Percentiles rank a stretch among this genome's conserved stretches.
These are phyloP conservation scores for Dromius quadrimaculatus DNA, from an alignment of 2,888 invertebrate genomes.

Conservation along the genomic window DNA sequence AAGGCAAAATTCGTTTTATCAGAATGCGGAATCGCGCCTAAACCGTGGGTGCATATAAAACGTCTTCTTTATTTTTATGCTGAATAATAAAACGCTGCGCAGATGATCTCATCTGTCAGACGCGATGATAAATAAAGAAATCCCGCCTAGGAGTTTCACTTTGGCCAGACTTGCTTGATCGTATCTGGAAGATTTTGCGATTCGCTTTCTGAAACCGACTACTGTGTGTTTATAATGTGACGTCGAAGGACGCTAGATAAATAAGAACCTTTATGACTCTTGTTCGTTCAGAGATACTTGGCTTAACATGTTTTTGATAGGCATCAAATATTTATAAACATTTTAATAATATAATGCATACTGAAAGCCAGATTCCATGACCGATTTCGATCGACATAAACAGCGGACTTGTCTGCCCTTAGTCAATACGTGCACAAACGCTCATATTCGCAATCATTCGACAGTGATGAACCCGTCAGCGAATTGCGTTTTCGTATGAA, in stretches of 20 bases:
- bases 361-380: too few species aligned
- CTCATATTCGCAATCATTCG: too few species aligned
- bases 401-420: too few species aligned
- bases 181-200: slow-evolving; percentile 1
- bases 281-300: neutral
- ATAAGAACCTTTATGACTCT: slow-evolving; percentile 4
- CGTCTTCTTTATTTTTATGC: slow-evolving; percentile 47
- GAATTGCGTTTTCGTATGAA: too few species aligned
- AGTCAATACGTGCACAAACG: too few species aligned
- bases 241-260: slow-evolving; percentile 9
- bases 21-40: slow-evolving; percentile 37
- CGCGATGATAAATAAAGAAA: slow-evolving; percentile 44
- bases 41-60: slow-evolving; percentile 48
- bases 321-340: neutral
- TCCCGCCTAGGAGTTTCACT: neutral
- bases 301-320: neutral
- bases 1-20: slow-evolving; percentile 38
- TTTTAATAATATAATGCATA: neutral
- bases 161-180: slow-evolving; percentile 2
- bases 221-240: slow-evolving; percentile 18
- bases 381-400: too few species aligned
- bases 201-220: slow-evolving; percentile 7
- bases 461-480: too few species aligned
- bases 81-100: slow-evolving; percentile 45
- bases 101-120: slow-evolving; percentile 47